Conservation (phyloP, 2,113 vertebrate species). For the Rhinogobius similis region DNA sequence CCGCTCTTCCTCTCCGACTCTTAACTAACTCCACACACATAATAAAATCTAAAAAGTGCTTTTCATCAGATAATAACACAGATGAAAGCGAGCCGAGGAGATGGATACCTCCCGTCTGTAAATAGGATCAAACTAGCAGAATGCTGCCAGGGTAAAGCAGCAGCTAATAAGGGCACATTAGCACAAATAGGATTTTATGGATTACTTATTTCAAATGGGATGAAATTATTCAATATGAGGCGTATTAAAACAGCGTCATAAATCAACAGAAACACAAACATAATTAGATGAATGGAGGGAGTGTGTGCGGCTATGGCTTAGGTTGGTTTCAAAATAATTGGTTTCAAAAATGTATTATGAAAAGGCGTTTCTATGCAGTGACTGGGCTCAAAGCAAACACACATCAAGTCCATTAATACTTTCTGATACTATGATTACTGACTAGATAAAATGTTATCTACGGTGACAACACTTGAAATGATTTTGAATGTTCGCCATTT, state of each 20-base stretch:
- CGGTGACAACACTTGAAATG: no score
- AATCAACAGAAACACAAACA: background rate
- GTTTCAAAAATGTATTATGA: no score
- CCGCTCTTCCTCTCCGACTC: constrained; percentile 8
- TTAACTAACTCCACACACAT: background rate
- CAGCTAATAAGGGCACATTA: background rate
- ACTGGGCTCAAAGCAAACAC: background rate
- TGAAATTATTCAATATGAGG: background rate
- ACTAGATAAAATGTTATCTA: no score
- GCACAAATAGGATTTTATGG: constrained; percentile 23
- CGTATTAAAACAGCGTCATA: background rate
- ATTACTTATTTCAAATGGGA: constrained; percentile 9
- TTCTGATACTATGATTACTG: background rate
- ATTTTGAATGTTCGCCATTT: no score
- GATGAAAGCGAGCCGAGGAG: background rate
- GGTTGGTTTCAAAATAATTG: no score
- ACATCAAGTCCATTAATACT: background rate
- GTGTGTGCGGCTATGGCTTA: background rate
- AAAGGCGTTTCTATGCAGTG: background rate
- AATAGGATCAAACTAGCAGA: background rate
- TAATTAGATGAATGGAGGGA: background rate
- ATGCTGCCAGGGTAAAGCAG: background rate
- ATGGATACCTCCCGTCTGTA: background rate
- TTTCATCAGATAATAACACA: constrained; percentile 18
- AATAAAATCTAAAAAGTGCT: background rate